Evolutionary conservation across 2,888 invertebrate genomes (phyloP), one percentile per base, ranked within the genome.

Genomic region (Brachypterus glaber): DNA sequence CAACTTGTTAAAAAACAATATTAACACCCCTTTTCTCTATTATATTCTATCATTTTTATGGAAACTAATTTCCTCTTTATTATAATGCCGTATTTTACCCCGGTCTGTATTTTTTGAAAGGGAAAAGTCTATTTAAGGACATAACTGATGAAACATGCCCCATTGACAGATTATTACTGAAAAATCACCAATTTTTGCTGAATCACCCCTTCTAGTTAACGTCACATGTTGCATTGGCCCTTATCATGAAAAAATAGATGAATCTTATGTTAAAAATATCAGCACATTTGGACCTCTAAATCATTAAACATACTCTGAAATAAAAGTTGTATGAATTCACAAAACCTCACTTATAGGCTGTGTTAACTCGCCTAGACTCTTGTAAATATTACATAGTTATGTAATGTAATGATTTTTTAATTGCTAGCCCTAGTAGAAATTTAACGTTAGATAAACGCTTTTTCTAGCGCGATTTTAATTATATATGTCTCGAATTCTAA

Each of bases 141-240:
- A 55, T 59, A 58, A 60, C 56, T 54, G 58, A 59, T 58, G 49
- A 54, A 56, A 57, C 54, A 54, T 53, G 53, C 56, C 55, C 58
- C 49, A 55, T 56, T 60, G 60, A 62, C 60, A 60, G 59, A 57
- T 57, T 60, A 62, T 62, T 60, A 60, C 44, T 48, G 52, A 53
- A 52, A 49, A 51, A 39, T 48, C 51, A 49, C 48, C 41, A 48
- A 53, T 53, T n/a, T n/a, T 52, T 50, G 61, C 62, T 62, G 62
- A 62, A 47, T 63, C 63, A 63, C 60, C 59, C 60, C 59, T 59
- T 59, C 54, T 51, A 53, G 59, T 60, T 62, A 59, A 53, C 54
- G 58, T 60, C 61, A 62, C 59, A 57, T 59, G 59, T 60, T 58
- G 56, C 57, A 48, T 39, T 30, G n/a, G 15, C 33, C 45, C 37